Evolutionary conservation across 2,113 vertebrate genomes (phyloP).

Genomic region (Sinocyclocheilus rhinocerous): DNA sequence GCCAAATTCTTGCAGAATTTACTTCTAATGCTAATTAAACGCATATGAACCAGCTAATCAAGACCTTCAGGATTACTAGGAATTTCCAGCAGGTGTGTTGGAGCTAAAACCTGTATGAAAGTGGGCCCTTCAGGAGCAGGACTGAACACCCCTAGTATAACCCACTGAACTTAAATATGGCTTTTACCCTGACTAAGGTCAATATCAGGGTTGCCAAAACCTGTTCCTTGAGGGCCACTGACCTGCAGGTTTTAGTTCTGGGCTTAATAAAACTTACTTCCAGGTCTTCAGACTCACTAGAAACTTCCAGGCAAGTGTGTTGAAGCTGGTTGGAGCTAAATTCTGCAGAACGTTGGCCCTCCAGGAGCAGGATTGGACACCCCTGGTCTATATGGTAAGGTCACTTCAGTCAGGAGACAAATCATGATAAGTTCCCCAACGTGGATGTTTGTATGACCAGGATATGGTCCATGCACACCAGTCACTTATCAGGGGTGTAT

Average conservation of each 20-base stretch:
- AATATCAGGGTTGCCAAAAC: not conserved
- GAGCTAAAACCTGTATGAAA: not conserved
- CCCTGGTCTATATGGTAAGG: not conserved
- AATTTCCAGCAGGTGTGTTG: not conserved
- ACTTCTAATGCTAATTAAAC: conserved; percentile 14
- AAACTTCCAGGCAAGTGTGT: not conserved
- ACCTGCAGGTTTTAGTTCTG: not conserved
- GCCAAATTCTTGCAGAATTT: not conserved
- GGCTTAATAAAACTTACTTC: not conserved
- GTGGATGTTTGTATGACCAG: conserved; percentile 45
- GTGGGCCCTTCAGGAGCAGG: not conserved
- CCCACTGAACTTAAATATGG: not conserved
- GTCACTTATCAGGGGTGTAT: conserved; percentile 39
- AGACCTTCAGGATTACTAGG: not conserved
- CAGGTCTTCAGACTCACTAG: not conserved
- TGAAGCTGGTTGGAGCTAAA: not conserved
- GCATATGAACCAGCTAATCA: not conserved
- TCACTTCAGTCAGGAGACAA: conserved; percentile 6
- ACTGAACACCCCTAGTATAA: not conserved
- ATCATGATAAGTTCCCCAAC: not conserved
- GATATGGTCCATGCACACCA: conserved; percentile 11
- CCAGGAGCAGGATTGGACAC: not conserved
- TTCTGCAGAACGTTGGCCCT: not conserved
- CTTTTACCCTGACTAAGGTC: not conserved
- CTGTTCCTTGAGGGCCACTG: not conserved